Evolutionary conservation across 1,140 invertebrate genomes (phyloP).

Genomic region (Trypoxylus dichotomus): DNA sequence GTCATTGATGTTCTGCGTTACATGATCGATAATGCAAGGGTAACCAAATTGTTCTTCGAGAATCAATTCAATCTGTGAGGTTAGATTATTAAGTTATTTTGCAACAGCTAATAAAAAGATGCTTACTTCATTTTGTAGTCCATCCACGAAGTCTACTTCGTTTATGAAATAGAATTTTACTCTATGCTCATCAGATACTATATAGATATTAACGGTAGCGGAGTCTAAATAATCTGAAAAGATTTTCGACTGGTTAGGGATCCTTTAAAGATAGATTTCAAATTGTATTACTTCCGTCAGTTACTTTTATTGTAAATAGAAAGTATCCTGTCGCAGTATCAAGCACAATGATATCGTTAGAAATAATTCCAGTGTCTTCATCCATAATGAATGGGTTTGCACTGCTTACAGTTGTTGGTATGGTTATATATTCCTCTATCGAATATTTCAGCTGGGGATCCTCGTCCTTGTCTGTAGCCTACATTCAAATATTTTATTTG

Average conservation of each 20-base stretch:
- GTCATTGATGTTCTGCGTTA: background rate
- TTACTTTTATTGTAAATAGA: conserved; percentile 57
- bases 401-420: conserved; percentile 35
- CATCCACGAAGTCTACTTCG: background rate
- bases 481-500: conserved; percentile 33
- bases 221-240: background rate
- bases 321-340: conserved; percentile 60
- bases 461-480: conserved; percentile 58
- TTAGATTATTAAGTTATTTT: background rate
- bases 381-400: conserved; percentile 53
- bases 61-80: background rate
- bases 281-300: conserved; percentile 49
- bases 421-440: conserved; percentile 50
- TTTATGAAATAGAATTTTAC: conserved; percentile 31
- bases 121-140: background rate
- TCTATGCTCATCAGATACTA: conserved; percentile 27
- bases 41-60: conserved; percentile 7
- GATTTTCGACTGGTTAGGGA: background rate
- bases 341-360: conserved; percentile 55
- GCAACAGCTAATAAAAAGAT: background rate
- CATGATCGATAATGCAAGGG: conserved; percentile 5
- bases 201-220: conserved; percentile 26
- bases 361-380: conserved; percentile 51
- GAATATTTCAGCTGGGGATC: conserved; percentile 53
- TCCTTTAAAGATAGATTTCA: no score